A percentile compares a stretch with the other conserved stretches of the same genome.
Evolutionary conservation across 2,797 vertebrate genomes (phyloP).

Genomic region (Epinephelus coioides): DNA sequence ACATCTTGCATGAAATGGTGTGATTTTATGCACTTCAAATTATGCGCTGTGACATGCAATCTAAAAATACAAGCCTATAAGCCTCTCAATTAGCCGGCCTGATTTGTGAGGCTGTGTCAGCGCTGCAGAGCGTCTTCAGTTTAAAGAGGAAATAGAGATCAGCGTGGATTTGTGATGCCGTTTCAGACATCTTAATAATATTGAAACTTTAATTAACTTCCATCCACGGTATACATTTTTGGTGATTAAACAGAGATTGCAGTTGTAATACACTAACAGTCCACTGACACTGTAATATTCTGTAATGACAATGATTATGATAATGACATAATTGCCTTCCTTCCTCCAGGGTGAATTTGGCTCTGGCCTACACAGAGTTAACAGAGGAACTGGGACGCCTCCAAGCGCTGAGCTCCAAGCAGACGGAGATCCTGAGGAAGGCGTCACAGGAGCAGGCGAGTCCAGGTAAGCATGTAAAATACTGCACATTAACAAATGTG

Average conservation of each 20-base stretch:
- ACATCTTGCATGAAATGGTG: conserved; percentile 59
- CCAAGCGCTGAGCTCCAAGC: conserved; percentile 91
- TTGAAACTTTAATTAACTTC: background rate
- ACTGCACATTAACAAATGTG: no score
- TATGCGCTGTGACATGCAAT: conserved; percentile 50
- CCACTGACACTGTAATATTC: conserved; percentile 3
- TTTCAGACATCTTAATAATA: background rate
- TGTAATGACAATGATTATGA: conserved; percentile 40
- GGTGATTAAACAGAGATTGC: conserved; percentile 6
- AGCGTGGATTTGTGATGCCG: background rate
- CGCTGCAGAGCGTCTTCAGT: conserved; percentile 16
- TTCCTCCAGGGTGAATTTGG: conserved; percentile 92
- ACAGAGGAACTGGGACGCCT: conserved; percentile 95
- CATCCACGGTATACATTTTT: background rate
- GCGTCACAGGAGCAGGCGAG: conserved; percentile 92
- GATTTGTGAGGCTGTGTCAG: conserved; percentile 26
- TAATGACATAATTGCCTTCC: conserved; percentile 47
- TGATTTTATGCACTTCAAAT: conserved; percentile 61
- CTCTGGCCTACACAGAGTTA: conserved; percentile 97
- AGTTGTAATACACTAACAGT: background rate
- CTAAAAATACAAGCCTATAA: conserved; percentile 65
- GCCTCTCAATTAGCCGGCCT: conserved; percentile 41
- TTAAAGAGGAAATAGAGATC: conserved; percentile 16
- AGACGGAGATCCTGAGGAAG: conserved; percentile 94
- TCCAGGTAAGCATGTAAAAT: conserved; percentile 78